These are phyloP conservation scores for Aplysina aerophoba DNA, from an alignment of 37 sponge, comb jelly and placozoan species.

Conservation along the genomic window DNA sequence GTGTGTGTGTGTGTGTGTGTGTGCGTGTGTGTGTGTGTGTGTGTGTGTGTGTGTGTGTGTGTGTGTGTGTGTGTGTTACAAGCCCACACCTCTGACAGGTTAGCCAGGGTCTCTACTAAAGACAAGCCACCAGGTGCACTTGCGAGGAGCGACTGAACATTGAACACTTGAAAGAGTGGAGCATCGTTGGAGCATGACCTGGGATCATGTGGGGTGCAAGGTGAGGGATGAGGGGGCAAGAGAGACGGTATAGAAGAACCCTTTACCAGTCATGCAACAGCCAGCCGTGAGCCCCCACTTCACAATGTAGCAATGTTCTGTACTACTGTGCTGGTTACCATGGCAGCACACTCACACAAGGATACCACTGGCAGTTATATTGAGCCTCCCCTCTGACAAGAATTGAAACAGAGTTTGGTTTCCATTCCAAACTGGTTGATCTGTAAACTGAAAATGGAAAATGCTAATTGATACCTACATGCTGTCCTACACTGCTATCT, in stretches of 20 bases:
- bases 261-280: too few species aligned
- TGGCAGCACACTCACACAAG: background rate
- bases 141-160: too few species aligned
- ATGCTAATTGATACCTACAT: background rate
- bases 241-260: background rate
- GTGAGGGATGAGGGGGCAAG: background rate
- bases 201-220: too few species aligned
- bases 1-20: too few species aligned
- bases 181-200: too few species aligned
- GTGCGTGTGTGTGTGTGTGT: too few species aligned
- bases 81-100: too few species aligned
- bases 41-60: too few species aligned
- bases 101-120: too few species aligned
- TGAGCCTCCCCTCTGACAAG: background rate
- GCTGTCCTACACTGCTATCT: background rate
- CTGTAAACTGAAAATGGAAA: slow-evolving; percentile 1
- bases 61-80: too few species aligned
- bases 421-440: background rate
- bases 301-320: background rate
- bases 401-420: slow-evolving; percentile 24
- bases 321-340: background rate
- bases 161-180: too few species aligned
- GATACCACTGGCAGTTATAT: slow-evolving; percentile 1
- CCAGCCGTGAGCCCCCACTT: background rate
- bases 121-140: too few species aligned